Conservation (phyloP, 2,888 invertebrate species). For the Apodemia zela region DNA sequence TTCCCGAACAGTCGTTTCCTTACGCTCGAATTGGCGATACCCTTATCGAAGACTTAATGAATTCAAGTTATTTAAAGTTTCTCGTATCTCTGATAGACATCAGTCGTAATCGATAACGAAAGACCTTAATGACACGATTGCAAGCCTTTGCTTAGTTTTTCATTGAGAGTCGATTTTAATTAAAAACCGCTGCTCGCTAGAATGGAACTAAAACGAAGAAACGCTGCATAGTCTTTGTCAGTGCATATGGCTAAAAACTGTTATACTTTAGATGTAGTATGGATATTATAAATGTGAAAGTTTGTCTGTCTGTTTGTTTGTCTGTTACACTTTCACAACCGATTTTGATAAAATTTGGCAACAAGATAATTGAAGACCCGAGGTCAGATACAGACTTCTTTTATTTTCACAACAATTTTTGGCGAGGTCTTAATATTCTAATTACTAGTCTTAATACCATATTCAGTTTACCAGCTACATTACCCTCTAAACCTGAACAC, state of each 20-base stretch:
- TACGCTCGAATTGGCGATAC: slow-evolving; percentile 49
- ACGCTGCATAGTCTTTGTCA: background rate
- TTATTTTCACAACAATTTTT: too few relatives aligned
- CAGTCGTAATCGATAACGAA: slow-evolving; percentile 48
- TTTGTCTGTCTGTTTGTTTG: too few relatives aligned
- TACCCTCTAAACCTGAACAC: too few relatives aligned
- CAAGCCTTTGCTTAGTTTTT: slow-evolving; percentile 47
- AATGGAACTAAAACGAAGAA: slow-evolving; percentile 34
- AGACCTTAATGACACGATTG: slow-evolving; percentile 51
- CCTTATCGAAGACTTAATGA: slow-evolving; percentile 61
- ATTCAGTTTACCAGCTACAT: too few relatives aligned
- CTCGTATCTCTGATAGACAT: slow-evolving; percentile 51
- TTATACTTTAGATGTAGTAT: too few relatives aligned
- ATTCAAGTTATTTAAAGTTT: slow-evolving; percentile 64
- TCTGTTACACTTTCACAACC: too few relatives aligned
- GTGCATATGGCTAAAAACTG: slow-evolving; percentile 5
- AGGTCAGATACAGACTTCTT: too few relatives aligned
- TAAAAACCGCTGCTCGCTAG: slow-evolving; percentile 35
- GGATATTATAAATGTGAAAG: too few relatives aligned
- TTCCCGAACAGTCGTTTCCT: slow-evolving; percentile 34
- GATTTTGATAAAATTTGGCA: too few relatives aligned
- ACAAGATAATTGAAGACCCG: too few relatives aligned
- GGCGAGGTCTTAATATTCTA: too few relatives aligned
- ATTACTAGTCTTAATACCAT: too few relatives aligned
- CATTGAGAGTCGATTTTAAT: slow-evolving; percentile 58